Evolutionary conservation across 1,140 invertebrate genomes (phyloP), one percentile per base, ranked within the genome.

Genomic region (Bombus affinis): DNA sequence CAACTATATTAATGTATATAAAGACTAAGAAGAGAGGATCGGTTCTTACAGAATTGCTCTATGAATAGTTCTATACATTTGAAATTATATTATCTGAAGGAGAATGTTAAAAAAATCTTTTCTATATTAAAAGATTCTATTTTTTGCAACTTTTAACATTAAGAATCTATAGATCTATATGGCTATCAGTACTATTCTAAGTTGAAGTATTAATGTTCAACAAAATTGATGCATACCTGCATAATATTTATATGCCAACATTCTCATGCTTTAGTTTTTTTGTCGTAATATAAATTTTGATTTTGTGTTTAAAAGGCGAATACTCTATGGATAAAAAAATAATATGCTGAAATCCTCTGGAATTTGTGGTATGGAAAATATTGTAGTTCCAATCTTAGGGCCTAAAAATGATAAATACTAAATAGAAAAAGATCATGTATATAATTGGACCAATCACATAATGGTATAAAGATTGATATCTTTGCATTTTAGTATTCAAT

Each of bases 51-150:
- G 59, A 66, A 87, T 79, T 44, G 44, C 82, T 87, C 81, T 76
- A 81, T 72, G 65, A 90, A 86, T 81, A 85, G 78, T 90, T 82
- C 59, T 86, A 83, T 80, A 71, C 57, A 87, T 66, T 47, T 82
- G 37, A 80, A 90, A 85, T 68, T 57, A 83, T 53, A 85, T 66
- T 68, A 77, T 59, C 28, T 25, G 72, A 53, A 62, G 53, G 72
- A 83, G 47, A 81, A 81, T 85, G 79, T 85, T 85, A 28, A 28
- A 81, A 25, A 83, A 72, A 80, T 89, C 28, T 82, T 90, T 90
- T 90, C 47, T 88, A 88, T 90, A 90, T 81, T 90, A 88, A 83
- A 83, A 90, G 75, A 83, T 90, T 83, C 53, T 82, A 76, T 84
- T 84, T 66, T 84, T 78, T 87, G 74, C 86, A 87, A 87, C 81